These are phyloP conservation scores for Catocala fraxini DNA, from an alignment of 2,888 invertebrate species.

Conservation along the genomic window DNA sequence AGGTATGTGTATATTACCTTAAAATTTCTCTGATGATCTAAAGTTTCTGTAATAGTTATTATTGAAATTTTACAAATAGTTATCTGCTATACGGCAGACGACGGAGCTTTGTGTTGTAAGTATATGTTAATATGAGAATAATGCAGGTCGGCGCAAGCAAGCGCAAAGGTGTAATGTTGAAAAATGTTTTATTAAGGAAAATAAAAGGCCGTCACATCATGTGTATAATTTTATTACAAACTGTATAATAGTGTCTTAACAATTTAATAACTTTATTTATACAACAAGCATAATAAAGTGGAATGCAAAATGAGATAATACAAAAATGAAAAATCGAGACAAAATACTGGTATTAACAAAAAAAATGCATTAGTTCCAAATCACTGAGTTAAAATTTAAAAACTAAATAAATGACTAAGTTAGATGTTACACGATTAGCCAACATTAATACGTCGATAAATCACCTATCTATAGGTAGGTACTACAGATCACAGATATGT, in stretches of 20 bases:
- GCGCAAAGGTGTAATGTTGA: too few relatives aligned
- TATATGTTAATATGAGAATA: too few relatives aligned
- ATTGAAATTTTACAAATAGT: too few relatives aligned
- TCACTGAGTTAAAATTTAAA: background rate
- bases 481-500: constrained; percentile 35
- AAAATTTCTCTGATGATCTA: too few relatives aligned
- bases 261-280: background rate
- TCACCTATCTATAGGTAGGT: constrained; percentile 12
- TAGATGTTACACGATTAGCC: constrained; percentile 8
- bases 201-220: background rate
- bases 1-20: too few relatives aligned
- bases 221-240: constrained; percentile 10
- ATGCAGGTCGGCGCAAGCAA: too few relatives aligned
- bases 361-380: background rate
- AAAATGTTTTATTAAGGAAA: too few relatives aligned
- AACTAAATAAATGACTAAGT: background rate
- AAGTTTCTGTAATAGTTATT: too few relatives aligned
- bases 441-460: constrained; percentile 29
- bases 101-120: too few relatives aligned
- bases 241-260: constrained; percentile 1
- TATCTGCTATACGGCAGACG: too few relatives aligned
- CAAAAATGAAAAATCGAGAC: background rate
- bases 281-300: background rate
- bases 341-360: background rate
- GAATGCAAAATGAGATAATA: constrained; percentile 7